These are phyloP conservation scores for Heliothis peltigera DNA, from an alignment of 2,888 invertebrate species.

Conservation along the genomic window DNA sequence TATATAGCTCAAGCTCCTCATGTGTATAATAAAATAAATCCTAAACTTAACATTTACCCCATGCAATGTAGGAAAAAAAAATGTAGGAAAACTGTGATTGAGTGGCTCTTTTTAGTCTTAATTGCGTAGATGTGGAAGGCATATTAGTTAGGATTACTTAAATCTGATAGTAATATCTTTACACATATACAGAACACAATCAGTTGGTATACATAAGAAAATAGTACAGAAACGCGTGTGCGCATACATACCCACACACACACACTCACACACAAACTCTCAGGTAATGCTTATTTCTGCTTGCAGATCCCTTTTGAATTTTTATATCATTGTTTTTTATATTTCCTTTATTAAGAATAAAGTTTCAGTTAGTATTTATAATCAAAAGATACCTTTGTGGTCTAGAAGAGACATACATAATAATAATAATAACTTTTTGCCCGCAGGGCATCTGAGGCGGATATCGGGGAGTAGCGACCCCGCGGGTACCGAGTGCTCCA, in stretches of 20 bases:
- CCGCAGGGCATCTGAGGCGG: too few relatives aligned
- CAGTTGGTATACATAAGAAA: background rate
- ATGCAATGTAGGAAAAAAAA: constrained; percentile 3
- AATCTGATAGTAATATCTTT: background rate
- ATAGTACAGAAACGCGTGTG: background rate
- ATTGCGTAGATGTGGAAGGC: constrained; percentile 11
- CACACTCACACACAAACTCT: background rate
- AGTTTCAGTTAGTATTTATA: too few relatives aligned
- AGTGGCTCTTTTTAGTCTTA: constrained; percentile 15
- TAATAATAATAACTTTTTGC: too few relatives aligned
- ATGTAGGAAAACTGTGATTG: constrained; percentile 6
- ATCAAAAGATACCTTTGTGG: too few relatives aligned
- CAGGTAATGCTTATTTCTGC: too few relatives aligned
- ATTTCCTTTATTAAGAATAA: too few relatives aligned
- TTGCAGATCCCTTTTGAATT: too few relatives aligned
- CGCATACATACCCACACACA: constrained; percentile 4
- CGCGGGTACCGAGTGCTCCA: too few relatives aligned
- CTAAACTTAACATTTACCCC: constrained; percentile 5
- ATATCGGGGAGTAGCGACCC: too few relatives aligned
- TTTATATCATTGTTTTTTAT: too few relatives aligned
- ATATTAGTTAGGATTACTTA: background rate
- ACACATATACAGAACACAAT: background rate
- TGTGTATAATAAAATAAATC: constrained; percentile 10
- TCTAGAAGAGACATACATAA: too few relatives aligned
- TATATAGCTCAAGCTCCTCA: background rate